Conservation (phyloP, 2,888 invertebrate genomes). For the Plemyria rubiginata region DNA sequence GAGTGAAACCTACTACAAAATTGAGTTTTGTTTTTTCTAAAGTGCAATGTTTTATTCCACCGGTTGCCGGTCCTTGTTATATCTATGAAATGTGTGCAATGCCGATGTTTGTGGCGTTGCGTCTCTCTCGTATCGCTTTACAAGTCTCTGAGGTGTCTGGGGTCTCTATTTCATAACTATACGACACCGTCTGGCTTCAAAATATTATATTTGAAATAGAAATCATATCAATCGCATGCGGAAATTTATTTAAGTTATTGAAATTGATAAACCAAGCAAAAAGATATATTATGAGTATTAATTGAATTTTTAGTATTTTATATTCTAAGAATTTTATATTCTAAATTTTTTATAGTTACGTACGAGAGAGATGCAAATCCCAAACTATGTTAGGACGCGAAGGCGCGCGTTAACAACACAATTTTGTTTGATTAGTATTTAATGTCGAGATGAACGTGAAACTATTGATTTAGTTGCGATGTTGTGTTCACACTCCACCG, state of each 20-base stretch:
- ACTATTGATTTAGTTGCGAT: constrained; percentile 64
- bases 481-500: constrained; percentile 63
- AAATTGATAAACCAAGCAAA: constrained; percentile 15
- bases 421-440: constrained; percentile 76
- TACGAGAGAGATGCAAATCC: constrained; percentile 44
- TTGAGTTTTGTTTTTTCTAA: constrained; percentile 83
- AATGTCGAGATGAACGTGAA: constrained; percentile 61
- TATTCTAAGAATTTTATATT: not conserved
- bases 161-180: constrained; percentile 45
- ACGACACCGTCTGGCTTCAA: constrained; percentile 26
- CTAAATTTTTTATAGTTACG: constrained; percentile 1
- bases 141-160: constrained; percentile 58
- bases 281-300: not conserved
- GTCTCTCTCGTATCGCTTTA: constrained; percentile 53
- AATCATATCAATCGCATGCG: constrained; percentile 27
- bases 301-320: not conserved
- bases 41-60: constrained; percentile 84
- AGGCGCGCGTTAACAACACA: constrained; percentile 80
- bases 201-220: constrained; percentile 32
- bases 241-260: constrained; percentile 20
- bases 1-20: constrained; percentile 84
- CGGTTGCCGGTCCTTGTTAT: constrained; percentile 83
- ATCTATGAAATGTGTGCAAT: constrained; percentile 74
- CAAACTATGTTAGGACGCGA: constrained; percentile 67
- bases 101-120: constrained; percentile 62